phyloP scores from a whole-genome alignment of 1,140 invertebrate genomes.

The Sycophaga agraensis region DNA sequence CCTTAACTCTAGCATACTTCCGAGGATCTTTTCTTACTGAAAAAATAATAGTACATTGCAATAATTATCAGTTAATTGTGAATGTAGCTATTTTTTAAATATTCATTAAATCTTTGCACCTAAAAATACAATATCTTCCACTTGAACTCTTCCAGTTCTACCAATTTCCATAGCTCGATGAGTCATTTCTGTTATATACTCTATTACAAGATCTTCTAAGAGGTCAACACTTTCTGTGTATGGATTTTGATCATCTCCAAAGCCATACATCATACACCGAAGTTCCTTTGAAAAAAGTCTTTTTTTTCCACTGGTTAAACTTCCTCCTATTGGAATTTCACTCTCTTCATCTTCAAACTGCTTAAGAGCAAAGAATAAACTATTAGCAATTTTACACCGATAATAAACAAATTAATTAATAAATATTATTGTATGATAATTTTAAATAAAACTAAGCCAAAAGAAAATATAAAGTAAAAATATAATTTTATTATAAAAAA shows the following conservation, averaged over 20 bases:
- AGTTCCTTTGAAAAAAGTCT: conserved; percentile 88
- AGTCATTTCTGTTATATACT: conserved; percentile 95
- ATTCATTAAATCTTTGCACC: conserved; percentile 36
- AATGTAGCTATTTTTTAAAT: too few relatives aligned
- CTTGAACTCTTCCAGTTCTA: conserved; percentile 88
- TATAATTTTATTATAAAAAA: too few relatives aligned
- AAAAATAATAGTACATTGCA: conserved; percentile 9
- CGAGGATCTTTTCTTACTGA: conserved; percentile 91
- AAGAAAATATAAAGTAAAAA: too few relatives aligned
- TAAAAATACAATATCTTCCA: conserved; percentile 97
- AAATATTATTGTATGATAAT: too few relatives aligned
- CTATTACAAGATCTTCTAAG: conserved; percentile 95
- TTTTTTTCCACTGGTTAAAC: conserved; percentile 74
- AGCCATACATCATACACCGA: conserved; percentile 99
- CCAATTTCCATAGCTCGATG: conserved; percentile 96
- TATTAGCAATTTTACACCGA: too few relatives aligned
- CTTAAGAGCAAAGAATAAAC: too few relatives aligned
- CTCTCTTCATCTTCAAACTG: conserved; percentile 67
- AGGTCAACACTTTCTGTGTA: conserved; percentile 98
- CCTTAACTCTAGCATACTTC: conserved; percentile 98
- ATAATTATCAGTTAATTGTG: too few relatives aligned
- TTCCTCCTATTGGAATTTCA: conserved; percentile 63
- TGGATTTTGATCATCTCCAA: conserved; percentile 99
- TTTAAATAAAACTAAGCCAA: too few relatives aligned
- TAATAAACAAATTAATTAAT: too few relatives aligned